Percentiles rank a stretch among this genome's conserved stretches.
phyloP scores from a whole-genome alignment of 2,888 invertebrate genomes.

The Chymomyza fuscimana region DNA sequence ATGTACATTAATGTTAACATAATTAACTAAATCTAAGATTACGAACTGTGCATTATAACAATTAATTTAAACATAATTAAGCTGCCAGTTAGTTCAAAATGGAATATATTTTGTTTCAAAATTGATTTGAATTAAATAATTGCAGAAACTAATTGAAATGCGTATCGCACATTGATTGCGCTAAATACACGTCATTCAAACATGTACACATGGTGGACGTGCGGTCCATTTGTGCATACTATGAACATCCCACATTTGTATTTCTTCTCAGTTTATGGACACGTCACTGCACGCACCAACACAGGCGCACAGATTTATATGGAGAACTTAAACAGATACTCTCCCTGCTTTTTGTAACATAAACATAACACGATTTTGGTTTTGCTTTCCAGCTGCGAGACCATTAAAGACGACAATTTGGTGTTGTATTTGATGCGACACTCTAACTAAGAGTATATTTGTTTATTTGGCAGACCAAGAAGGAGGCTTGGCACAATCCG shows the following conservation, averaged over 20 bases:
- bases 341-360: slow-evolving; percentile 46
- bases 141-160: slow-evolving; percentile 31
- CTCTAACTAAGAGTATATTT: not conserved
- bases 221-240: not conserved
- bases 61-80: slow-evolving; percentile 22
- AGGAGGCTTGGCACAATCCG: not conserved
- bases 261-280: slow-evolving; percentile 38
- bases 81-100: not conserved
- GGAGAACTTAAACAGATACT: slow-evolving; percentile 6
- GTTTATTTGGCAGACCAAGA: not conserved
- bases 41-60: slow-evolving; percentile 51
- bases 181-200: slow-evolving; percentile 41
- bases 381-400: slow-evolving; percentile 71
- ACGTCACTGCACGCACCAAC: slow-evolving; percentile 50
- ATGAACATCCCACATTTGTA: slow-evolving; percentile 19
- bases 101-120: slow-evolving; percentile 8
- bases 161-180: slow-evolving; percentile 18
- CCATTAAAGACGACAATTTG: slow-evolving; percentile 48
- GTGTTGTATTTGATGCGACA: not conserved
- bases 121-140: slow-evolving; percentile 38
- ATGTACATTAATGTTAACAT: slow-evolving; percentile 34
- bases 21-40: not conserved
- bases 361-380: slow-evolving; percentile 68
- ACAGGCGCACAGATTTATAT: not conserved
- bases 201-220: not conserved